phyloP scores from a whole-genome alignment of 2,888 invertebrate species.

The Drosophila robusta region DNA sequence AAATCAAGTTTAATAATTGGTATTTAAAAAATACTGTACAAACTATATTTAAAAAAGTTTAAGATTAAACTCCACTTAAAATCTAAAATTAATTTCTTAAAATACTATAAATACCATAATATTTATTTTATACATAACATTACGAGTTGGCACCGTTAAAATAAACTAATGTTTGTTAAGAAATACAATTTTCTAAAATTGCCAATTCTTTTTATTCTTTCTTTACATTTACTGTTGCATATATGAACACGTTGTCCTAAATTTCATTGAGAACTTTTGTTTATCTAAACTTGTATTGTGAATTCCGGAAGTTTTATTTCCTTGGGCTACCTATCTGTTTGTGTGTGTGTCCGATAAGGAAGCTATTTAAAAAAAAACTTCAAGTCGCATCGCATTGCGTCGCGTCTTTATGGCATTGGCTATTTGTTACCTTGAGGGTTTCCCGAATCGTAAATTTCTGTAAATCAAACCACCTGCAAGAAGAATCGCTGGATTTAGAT shows the following conservation, averaged over 20 bases:
- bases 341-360: slow-evolving; percentile 41
- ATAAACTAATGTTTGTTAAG: too few relatives aligned
- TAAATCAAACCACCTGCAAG: slow-evolving; percentile 54
- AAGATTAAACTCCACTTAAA: too few relatives aligned
- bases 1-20: too few relatives aligned
- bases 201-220: too few relatives aligned
- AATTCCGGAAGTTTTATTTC: slow-evolving; percentile 32
- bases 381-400: neutral
- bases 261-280: slow-evolving; percentile 8
- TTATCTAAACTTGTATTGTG: slow-evolving; percentile 18
- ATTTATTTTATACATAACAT: too few relatives aligned
- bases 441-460: slow-evolving; percentile 62
- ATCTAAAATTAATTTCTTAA: too few relatives aligned
- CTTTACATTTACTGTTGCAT: neutral
- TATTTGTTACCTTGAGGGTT: slow-evolving; percentile 35
- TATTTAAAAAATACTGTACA: too few relatives aligned
- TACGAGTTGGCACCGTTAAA: too few relatives aligned
- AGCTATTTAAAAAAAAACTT: slow-evolving; percentile 15
- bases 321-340: slow-evolving; percentile 3
- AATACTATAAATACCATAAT: too few relatives aligned
- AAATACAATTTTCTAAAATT: too few relatives aligned
- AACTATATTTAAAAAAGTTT: too few relatives aligned
- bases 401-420: slow-evolving; percentile 15
- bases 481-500: slow-evolving; percentile 51
- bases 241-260: neutral